phyloP scores from a whole-genome alignment of 2,113 vertebrate species.

The Ceuthmochares aereus region DNA sequence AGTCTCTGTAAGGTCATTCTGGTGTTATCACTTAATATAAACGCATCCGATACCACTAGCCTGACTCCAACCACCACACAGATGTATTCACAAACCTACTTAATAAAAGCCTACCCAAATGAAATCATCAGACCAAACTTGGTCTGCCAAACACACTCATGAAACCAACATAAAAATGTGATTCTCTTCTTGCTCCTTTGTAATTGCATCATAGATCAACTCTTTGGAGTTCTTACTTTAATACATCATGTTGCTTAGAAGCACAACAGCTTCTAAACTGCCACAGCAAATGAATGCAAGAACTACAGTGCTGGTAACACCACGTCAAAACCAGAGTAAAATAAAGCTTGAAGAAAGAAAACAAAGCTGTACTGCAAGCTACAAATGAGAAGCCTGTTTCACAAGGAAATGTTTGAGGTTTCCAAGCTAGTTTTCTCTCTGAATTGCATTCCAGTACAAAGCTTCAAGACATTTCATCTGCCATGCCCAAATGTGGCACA shows the following conservation, averaged over 20 bases:
- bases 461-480: not conserved
- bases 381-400: not conserved
- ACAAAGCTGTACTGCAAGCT: not conserved
- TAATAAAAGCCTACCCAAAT: not conserved
- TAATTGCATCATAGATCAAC: not conserved
- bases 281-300: not conserved
- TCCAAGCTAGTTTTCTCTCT: not conserved
- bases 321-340: not conserved
- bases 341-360: not conserved
- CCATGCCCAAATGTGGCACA: not conserved
- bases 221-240: not conserved
- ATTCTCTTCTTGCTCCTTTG: not conserved
- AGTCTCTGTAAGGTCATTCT: not conserved
- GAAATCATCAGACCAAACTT: not conserved
- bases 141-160: not conserved
- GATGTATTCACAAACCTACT: not conserved
- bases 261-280: accelerated
- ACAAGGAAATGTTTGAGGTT: not conserved
- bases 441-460: not conserved
- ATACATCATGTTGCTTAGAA: not conserved
- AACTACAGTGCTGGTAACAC: not conserved
- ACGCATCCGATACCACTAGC: not conserved
- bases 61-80: not conserved
- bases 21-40: conserved; percentile 14
- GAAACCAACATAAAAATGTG: not conserved